Percentiles rank a stretch among this genome's conserved stretches.
Conservation (phyloP, 2,113 vertebrate genomes). For the Albula glossodonta region DNA sequence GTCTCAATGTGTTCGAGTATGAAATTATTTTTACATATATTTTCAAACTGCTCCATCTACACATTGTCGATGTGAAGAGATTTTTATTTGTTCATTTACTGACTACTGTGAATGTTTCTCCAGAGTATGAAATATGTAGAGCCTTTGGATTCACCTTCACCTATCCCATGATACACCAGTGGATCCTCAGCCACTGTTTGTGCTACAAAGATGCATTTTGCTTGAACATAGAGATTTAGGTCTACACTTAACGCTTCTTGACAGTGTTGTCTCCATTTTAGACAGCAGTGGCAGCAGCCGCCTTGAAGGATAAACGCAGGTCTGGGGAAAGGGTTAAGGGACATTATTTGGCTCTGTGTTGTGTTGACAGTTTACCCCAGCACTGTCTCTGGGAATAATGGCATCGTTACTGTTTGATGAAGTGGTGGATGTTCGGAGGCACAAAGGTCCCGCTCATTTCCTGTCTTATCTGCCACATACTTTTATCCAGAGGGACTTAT, state of each 20-base stretch:
- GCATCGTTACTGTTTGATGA: background rate
- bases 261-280: too few species aligned
- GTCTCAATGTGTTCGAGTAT: background rate
- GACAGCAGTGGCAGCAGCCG: background rate
- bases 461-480: background rate
- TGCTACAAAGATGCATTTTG: background rate
- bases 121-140: background rate
- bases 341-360: background rate
- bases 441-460: background rate
- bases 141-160: background rate
- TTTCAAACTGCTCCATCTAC: background rate
- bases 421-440: background rate
- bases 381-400: background rate
- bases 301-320: background rate
- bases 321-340: background rate
- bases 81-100: background rate
- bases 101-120: background rate
- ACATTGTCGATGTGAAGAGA: background rate
- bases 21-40: background rate
- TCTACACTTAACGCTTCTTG: background rate
- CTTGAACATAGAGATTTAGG: background rate
- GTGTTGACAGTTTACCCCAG: background rate
- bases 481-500: conserved; percentile 3
- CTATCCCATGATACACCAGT: background rate
- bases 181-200: background rate